Evolutionary conservation across 1,140 invertebrate species (phyloP).

Genomic region (Drosophila bocki): DNA sequence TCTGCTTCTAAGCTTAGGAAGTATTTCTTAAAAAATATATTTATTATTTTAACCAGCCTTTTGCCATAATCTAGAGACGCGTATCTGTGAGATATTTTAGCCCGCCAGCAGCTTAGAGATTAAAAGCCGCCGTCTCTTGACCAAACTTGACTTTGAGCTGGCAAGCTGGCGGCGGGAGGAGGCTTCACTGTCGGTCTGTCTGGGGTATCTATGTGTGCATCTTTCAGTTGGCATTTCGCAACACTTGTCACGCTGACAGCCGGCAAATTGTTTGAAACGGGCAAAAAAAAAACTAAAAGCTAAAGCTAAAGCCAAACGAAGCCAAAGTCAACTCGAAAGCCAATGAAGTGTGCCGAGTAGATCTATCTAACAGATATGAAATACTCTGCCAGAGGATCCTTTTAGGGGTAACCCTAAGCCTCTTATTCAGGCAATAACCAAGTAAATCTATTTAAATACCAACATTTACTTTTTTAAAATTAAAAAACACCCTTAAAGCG

Average conservation of each 20-base stretch:
- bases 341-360: slow-evolving; percentile 29
- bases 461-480: too few species aligned
- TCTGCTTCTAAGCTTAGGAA: accelerated
- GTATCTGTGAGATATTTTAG: slow-evolving; percentile 1
- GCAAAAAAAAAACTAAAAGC: background rate
- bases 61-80: background rate
- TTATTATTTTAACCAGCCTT: too few species aligned
- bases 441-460: background rate
- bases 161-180: slow-evolving; percentile 34
- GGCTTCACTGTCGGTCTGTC: background rate
- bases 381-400: background rate
- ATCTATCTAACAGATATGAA: slow-evolving; percentile 21
- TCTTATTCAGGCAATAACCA: background rate
- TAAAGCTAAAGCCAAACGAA: slow-evolving; percentile 2
- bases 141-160: slow-evolving; percentile 65
- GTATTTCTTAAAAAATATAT: background rate
- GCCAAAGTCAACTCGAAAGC: background rate
- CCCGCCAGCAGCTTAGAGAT: slow-evolving; percentile 32
- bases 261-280: slow-evolving; percentile 41
- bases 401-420: background rate
- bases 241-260: slow-evolving; percentile 69
- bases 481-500: too few species aligned
- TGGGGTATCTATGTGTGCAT: slow-evolving; percentile 15
- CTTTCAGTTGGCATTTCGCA: slow-evolving; percentile 46
- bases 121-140: slow-evolving; percentile 48